Evolutionary conservation across 2,113 vertebrate genomes (phyloP).

Genomic region (Syngnathoides biaculeatus): DNA sequence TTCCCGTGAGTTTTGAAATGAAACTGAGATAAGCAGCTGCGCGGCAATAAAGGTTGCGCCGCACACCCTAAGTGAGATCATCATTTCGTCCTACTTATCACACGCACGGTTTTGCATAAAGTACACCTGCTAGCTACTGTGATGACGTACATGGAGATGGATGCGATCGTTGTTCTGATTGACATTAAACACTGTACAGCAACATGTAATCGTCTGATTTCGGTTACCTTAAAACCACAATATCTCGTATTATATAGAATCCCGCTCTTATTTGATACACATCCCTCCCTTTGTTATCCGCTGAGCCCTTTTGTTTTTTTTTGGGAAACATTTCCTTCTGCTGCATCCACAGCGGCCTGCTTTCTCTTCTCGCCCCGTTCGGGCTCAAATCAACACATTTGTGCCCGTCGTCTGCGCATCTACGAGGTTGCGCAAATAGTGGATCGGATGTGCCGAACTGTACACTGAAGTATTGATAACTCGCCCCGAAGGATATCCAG

Average conservation of each 20-base stretch:
- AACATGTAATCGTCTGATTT: constrained; percentile 17
- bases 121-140: constrained; percentile 29
- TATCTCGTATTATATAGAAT: constrained; percentile 30
- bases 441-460: background rate
- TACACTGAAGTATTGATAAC: background rate
- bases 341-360: constrained; percentile 48
- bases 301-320: constrained; percentile 57
- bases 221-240: constrained; percentile 27
- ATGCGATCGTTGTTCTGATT: constrained; percentile 7
- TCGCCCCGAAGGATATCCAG: background rate
- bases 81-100: background rate
- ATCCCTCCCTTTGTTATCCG: constrained; percentile 2
- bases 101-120: constrained; percentile 44
- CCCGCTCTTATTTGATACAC: constrained; percentile 17
- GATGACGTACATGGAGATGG: constrained; percentile 18
- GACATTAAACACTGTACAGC: constrained; percentile 26
- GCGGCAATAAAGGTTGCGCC: background rate
- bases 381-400: constrained; percentile 22
- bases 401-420: constrained; percentile 34
- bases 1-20: background rate
- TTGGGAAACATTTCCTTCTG: constrained; percentile 32
- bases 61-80: background rate
- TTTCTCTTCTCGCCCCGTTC: constrained; percentile 16
- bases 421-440: background rate
- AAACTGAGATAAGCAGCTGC: background rate